phyloP scores from a whole-genome alignment of 64 coral and sea anemone genomes.

The Montipora cactus region DNA sequence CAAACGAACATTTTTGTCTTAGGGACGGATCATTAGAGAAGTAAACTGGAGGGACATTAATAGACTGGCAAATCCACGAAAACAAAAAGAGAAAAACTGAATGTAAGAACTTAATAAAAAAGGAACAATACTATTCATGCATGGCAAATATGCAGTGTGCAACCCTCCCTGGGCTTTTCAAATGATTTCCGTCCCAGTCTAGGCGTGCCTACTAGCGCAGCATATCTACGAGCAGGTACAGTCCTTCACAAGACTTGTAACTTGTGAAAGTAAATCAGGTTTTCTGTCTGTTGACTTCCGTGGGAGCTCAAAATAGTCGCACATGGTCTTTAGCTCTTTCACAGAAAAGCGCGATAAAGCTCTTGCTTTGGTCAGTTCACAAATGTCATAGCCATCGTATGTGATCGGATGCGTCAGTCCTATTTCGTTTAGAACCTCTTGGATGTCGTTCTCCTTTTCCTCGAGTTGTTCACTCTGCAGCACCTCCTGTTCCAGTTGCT shows the following conservation, averaged over 20 bases:
- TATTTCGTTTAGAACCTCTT: slow-evolving; percentile 51
- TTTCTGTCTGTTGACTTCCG: slow-evolving; percentile 9
- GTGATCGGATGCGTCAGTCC: slow-evolving; percentile 51
- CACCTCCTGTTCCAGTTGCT: not conserved
- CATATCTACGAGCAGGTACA: slow-evolving; percentile 39
- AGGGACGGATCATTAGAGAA: not conserved
- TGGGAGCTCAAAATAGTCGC: slow-evolving; percentile 54
- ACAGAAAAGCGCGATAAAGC: slow-evolving; percentile 40
- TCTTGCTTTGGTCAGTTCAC: slow-evolving; percentile 7
- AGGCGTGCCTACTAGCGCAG: not conserved
- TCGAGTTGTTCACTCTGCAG: slow-evolving; percentile 3
- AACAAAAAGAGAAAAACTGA: not conserved
- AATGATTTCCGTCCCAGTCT: not conserved
- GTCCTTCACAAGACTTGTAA: slow-evolving; percentile 49
- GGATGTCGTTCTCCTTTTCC: slow-evolving; percentile 24
- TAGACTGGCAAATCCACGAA: not conserved
- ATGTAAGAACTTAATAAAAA: too few relatives aligned
- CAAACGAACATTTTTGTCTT: not conserved
- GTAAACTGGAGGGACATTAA: not conserved
- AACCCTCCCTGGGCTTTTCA: not conserved
- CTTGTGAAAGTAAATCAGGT: slow-evolving; percentile 27
- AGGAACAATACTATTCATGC: not conserved
- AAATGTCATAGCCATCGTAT: slow-evolving; percentile 63
- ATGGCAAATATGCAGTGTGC: not conserved
- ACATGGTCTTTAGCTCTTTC: slow-evolving; percentile 36